These are phyloP conservation scores for Amyelois transitella DNA, from an alignment of 1,140 invertebrate genomes.

Conservation along the genomic window DNA sequence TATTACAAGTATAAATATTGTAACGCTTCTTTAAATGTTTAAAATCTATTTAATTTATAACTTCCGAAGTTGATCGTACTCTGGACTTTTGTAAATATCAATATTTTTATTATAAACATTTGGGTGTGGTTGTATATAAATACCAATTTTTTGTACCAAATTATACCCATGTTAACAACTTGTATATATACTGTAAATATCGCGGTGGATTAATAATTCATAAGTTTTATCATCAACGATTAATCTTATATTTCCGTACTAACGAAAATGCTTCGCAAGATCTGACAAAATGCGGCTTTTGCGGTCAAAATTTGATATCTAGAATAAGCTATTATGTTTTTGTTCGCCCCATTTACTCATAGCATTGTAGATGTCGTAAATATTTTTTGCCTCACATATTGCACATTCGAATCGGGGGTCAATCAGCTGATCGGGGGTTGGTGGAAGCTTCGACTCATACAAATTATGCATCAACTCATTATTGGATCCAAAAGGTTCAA, in stretches of 20 bases:
- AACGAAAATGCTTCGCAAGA: neutral
- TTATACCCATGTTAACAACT: neutral
- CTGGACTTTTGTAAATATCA: neutral
- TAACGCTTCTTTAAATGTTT: neutral
- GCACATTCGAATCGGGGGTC: conserved; percentile 30
- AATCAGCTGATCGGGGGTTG: conserved; percentile 24
- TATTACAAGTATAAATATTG: neutral
- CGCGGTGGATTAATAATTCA: neutral
- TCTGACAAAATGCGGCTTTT: neutral
- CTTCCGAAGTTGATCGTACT: conserved; percentile 10
- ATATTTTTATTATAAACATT: neutral
- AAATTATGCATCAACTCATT: neutral
- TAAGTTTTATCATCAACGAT: neutral
- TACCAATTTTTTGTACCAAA: neutral
- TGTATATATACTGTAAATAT: neutral
- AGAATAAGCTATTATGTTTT: conserved; percentile 5
- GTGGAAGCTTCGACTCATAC: conserved; percentile 23
- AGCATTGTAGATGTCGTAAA: conserved; percentile 30
- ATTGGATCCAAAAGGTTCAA: neutral
- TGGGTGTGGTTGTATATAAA: neutral
- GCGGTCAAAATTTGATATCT: neutral
- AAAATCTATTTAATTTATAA: neutral
- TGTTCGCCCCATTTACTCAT: conserved; percentile 34
- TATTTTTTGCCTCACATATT: conserved; percentile 57
- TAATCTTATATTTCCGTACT: neutral